phyloP scores from a whole-genome alignment of 2,888 invertebrate species.

The Anthoptus insignis region DNA sequence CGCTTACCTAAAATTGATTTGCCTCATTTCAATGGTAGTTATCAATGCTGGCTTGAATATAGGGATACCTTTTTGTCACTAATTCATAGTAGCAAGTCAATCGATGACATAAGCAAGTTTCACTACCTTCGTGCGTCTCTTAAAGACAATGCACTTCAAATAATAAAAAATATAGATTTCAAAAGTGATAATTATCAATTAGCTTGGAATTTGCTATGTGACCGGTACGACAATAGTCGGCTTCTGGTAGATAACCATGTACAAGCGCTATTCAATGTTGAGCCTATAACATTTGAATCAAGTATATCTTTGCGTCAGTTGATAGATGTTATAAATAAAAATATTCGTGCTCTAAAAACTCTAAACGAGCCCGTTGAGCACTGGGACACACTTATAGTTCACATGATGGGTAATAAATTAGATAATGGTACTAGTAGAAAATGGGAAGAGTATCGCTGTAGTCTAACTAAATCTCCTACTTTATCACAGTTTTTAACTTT shows the following conservation, averaged over 20 bases:
- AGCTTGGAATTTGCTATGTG: conserved; percentile 35
- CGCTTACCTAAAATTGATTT: conserved; percentile 41
- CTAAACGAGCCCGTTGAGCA: conserved; percentile 36
- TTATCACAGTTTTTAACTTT: conserved; percentile 22
- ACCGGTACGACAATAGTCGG: conserved; percentile 44
- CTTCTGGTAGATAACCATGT: conserved; percentile 40
- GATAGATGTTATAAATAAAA: conserved; percentile 43
- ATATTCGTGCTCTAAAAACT: conserved; percentile 41
- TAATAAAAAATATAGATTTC: conserved; percentile 34
- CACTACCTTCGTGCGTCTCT: conserved; percentile 30
- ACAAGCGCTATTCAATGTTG: conserved; percentile 46
- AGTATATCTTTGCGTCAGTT: conserved; percentile 36
- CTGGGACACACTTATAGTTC: conserved; percentile 46
- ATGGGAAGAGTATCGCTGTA: conserved; percentile 24
- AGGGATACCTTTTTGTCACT: conserved; percentile 37
- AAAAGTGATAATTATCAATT: conserved; percentile 32
- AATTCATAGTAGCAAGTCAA: conserved; percentile 30
- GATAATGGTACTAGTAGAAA: conserved; percentile 26
- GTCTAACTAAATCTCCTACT: conserved; percentile 10
- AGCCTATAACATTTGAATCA: conserved; percentile 38
- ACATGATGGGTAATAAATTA: conserved; percentile 46
- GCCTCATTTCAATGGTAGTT: conserved; percentile 38
- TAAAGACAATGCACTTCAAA: conserved; percentile 24
- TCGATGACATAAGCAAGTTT: conserved; percentile 35
- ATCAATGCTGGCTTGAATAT: conserved; percentile 44